These are phyloP conservation scores for Cataglyphis rosenhaueri DNA, from an alignment of 2,888 invertebrate genomes.

Conservation along the genomic window DNA sequence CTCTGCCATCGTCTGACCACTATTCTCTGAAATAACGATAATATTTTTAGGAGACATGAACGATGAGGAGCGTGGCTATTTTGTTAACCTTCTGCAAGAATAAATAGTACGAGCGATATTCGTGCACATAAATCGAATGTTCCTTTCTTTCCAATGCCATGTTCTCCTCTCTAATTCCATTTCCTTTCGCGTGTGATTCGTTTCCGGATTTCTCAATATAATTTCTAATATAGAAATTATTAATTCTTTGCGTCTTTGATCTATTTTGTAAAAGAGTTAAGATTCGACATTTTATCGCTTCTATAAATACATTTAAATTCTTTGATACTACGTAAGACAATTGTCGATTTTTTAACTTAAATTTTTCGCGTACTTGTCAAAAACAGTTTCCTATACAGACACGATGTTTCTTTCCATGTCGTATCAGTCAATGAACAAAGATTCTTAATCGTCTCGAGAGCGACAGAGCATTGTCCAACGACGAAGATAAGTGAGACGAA, in stretches of 20 bases:
- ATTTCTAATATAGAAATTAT: background rate
- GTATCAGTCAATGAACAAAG: conserved; percentile 58
- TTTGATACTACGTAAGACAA: background rate
- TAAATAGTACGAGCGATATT: conserved; percentile 47
- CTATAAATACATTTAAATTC: background rate
- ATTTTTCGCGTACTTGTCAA: conserved; percentile 17
- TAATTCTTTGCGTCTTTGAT: background rate
- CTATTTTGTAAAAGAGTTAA: background rate
- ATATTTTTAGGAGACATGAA: conserved; percentile 58
- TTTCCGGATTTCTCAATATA: background rate
- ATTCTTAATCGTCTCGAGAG: conserved; percentile 57
- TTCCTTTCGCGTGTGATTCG: background rate
- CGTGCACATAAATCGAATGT: conserved; percentile 38
- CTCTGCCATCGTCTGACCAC: conserved; percentile 52
- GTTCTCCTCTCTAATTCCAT: background rate
- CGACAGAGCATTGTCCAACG: conserved; percentile 48
- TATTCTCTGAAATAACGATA: conserved; percentile 68
- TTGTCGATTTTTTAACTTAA: background rate
- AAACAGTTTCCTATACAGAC: conserved; percentile 8
- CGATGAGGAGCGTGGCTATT: conserved; percentile 50
- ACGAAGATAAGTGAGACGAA: conserved; percentile 40
- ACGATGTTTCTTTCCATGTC: conserved; percentile 50
- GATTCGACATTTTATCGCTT: background rate
- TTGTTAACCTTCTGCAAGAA: conserved; percentile 55
- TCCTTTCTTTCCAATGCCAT: conserved; percentile 12